phyloP scores from a whole-genome alignment of 1,140 invertebrate species.

The Apis laboriosa region DNA sequence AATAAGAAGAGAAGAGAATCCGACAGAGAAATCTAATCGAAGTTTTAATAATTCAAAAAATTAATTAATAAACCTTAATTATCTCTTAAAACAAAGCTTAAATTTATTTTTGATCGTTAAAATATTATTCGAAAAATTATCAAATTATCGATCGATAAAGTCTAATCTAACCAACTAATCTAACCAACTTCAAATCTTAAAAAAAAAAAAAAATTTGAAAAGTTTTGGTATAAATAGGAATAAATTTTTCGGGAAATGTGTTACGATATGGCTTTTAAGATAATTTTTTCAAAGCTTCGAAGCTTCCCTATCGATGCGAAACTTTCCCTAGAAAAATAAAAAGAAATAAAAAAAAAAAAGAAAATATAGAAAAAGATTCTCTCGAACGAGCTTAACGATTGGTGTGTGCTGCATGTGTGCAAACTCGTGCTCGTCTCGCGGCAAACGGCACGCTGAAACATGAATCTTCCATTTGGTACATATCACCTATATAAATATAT shows the following conservation, averaged over 20 bases:
- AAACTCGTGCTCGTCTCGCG: constrained; percentile 30
- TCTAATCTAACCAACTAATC: too few relatives aligned
- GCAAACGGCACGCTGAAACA: constrained; percentile 62
- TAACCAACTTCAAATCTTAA: too few relatives aligned
- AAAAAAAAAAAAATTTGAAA: too few relatives aligned
- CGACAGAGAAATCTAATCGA: neutral
- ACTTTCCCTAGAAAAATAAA: neutral
- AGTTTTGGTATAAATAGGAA: neutral
- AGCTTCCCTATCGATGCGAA: neutral
- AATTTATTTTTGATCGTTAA: too few relatives aligned
- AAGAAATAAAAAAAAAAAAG: neutral
- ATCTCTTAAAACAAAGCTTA: too few relatives aligned
- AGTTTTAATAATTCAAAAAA: neutral
- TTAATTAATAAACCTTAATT: too few relatives aligned
- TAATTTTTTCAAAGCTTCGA: neutral
- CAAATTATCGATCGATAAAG: too few relatives aligned
- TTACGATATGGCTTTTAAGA: neutral
- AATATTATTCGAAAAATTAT: too few relatives aligned
- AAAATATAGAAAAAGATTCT: neutral
- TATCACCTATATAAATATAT: constrained; percentile 74
- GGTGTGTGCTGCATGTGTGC: neutral
- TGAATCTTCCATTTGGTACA: constrained; percentile 81
- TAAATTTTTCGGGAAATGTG: neutral
- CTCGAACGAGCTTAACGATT: constrained; percentile 28
- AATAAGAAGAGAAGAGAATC: neutral